Conservation (phyloP, 2,888 invertebrate genomes). For the Argyra leucocephala region DNA sequence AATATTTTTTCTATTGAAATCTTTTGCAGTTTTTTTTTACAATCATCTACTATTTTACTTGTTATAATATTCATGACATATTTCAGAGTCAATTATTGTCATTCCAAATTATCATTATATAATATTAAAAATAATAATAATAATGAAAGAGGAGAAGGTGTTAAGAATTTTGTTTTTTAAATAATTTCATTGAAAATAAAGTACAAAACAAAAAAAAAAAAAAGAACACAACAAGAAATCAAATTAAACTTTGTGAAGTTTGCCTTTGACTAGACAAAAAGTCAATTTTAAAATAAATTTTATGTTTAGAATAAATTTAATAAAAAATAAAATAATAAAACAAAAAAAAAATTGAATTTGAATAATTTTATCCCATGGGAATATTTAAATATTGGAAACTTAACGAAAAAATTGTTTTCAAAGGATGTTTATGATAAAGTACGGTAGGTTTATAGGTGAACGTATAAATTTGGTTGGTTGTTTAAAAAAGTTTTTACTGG, state of each 20-base stretch:
- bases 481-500: too few species aligned
- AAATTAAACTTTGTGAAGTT: not conserved
- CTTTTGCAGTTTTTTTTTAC: too few species aligned
- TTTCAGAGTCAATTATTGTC: slow-evolving; percentile 2
- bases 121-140: not conserved
- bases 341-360: not conserved
- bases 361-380: not conserved
- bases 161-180: not conserved
- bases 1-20: too few species aligned
- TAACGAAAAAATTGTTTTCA: too few species aligned
- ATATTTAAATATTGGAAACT: not conserved
- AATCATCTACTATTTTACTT: not conserved
- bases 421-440: too few species aligned
- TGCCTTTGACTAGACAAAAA: slow-evolving; percentile 3
- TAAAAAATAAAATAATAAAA: too few species aligned
- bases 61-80: not conserved
- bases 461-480: too few species aligned
- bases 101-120: not conserved
- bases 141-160: not conserved
- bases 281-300: not conserved
- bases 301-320: not conserved
- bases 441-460: too few species aligned
- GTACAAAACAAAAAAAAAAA: too few species aligned
- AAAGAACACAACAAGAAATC: not conserved
- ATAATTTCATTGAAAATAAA: not conserved